phyloP scores from a whole-genome alignment of 2,797 vertebrate species.

The Diplodus sargus region DNA sequence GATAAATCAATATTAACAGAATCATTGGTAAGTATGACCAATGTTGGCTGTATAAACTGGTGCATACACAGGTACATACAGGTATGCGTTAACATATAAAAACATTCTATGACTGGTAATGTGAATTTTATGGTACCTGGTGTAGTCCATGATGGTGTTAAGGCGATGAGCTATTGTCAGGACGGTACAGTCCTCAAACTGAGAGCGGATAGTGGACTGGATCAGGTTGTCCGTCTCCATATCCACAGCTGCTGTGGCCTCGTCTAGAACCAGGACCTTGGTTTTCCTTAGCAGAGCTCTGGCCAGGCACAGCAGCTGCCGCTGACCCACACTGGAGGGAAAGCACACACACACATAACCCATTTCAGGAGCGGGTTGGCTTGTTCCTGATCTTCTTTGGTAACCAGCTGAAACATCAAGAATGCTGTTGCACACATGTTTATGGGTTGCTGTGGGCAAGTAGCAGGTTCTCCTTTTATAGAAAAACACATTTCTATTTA shows the following conservation, averaged over 20 bases:
- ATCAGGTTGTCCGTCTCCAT: conserved; percentile 95
- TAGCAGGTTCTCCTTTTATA: too few relatives aligned
- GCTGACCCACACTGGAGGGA: conserved; percentile 90
- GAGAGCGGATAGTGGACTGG: conserved; percentile 93
- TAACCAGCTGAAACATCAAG: too few relatives aligned
- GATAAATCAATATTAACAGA: not conserved
- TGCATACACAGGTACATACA: too few relatives aligned
- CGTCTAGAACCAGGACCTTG: conserved; percentile 94
- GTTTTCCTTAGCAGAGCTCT: conserved; percentile 95
- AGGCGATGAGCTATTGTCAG: conserved; percentile 96
- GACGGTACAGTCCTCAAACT: conserved; percentile 93
- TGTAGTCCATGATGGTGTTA: conserved; percentile 98
- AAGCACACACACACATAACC: not conserved
- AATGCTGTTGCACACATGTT: too few relatives aligned
- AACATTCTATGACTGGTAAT: not conserved
- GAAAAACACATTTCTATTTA: too few relatives aligned
- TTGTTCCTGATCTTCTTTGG: too few relatives aligned
- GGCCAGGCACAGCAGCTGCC: conserved; percentile 95
- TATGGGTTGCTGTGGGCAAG: too few relatives aligned
- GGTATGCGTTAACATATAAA: not conserved
- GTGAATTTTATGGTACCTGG: conserved; percentile 79
- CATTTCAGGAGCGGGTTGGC: too few relatives aligned
- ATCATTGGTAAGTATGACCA: not conserved
- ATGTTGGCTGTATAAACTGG: not conserved
- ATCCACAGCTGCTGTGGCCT: conserved; percentile 97